Percentiles rank a stretch among this genome's conserved stretches.
These are phyloP conservation scores for Rhodophaea formosa DNA, from an alignment of 2,888 invertebrate genomes.

Conservation along the genomic window DNA sequence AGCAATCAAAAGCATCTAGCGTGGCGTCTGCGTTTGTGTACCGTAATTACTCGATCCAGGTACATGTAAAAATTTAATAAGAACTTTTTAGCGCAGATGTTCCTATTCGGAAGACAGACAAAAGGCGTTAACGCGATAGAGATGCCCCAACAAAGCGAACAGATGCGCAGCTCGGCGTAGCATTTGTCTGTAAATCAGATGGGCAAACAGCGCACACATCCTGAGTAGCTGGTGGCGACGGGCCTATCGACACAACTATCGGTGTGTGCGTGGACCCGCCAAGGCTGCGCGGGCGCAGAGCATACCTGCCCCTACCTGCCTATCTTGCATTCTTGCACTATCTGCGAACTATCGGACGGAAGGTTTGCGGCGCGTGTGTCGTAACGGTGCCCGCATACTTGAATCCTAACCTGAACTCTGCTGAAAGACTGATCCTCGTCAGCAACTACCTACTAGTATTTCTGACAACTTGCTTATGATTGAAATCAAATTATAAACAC, in stretches of 20 bases:
- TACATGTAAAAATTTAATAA: slow-evolving; percentile 48
- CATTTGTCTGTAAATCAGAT: slow-evolving; percentile 76
- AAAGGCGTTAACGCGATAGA: slow-evolving; percentile 68
- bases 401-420: slow-evolving; percentile 45
- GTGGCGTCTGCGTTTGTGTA: slow-evolving; percentile 32
- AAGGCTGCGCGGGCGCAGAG: slow-evolving; percentile 45
- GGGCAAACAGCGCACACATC: slow-evolving; percentile 64
- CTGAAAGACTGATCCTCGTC: slow-evolving; percentile 49
- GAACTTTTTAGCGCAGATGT: slow-evolving; percentile 66
- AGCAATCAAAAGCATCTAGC: slow-evolving; percentile 46
- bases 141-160: slow-evolving; percentile 64
- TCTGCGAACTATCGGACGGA: slow-evolving; percentile 63
- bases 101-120: slow-evolving; percentile 55
- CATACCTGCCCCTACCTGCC: slow-evolving; percentile 66
- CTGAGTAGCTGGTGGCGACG: slow-evolving; percentile 30
- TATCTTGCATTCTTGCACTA: slow-evolving; percentile 71
- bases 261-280: slow-evolving; percentile 44
- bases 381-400: slow-evolving; percentile 63
- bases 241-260: slow-evolving; percentile 17
- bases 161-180: slow-evolving; percentile 67
- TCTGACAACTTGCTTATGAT: slow-evolving; percentile 46
- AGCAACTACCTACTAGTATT: slow-evolving; percentile 43
- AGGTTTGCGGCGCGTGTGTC: slow-evolving; percentile 48
- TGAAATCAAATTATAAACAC: slow-evolving; percentile 65
- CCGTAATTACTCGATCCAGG: slow-evolving; percentile 52